phyloP scores from a whole-genome alignment of 1,140 invertebrate species.

The Drosophila erecta region DNA sequence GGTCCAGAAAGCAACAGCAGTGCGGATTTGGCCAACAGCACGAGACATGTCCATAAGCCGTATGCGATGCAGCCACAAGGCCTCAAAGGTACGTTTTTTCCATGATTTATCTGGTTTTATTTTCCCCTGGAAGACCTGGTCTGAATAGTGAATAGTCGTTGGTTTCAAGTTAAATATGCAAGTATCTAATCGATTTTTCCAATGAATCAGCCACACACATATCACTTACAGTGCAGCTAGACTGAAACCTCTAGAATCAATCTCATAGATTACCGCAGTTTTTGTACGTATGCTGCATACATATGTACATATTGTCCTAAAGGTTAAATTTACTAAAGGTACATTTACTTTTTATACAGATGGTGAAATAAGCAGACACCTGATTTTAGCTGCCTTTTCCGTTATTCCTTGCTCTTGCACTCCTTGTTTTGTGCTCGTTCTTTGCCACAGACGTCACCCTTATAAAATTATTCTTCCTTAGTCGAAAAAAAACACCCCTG shows the following conservation, averaged over 20 bases:
- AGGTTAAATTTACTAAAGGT: neutral
- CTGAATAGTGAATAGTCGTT: neutral
- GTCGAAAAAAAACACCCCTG: conserved; percentile 24
- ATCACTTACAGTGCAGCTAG: no score
- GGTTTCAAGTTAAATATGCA: neutral
- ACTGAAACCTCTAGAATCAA: no score
- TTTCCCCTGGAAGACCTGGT: neutral
- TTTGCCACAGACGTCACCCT: conserved; percentile 2
- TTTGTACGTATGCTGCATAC: no score
- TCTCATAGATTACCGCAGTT: no score
- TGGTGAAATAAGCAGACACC: conserved; percentile 32
- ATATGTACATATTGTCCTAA: no score
- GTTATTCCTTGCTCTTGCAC: conserved; percentile 9
- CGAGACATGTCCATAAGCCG: conserved; percentile 21
- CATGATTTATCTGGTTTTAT: conserved; percentile 4
- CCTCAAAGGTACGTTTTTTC: conserved; percentile 50
- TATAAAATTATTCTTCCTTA: conserved; percentile 4
- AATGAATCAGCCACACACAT: no score
- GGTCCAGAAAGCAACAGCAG: neutral
- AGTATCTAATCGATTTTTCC: no score
- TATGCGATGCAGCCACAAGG: conserved; percentile 15
- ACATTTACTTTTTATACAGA: neutral
- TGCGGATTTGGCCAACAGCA: conserved; percentile 19
- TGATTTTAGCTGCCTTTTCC: conserved; percentile 38
- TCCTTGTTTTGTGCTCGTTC: conserved; percentile 15